These are phyloP conservation scores for Salvelinus alpinus DNA, from an alignment of 2,113 vertebrate genomes.

Conservation along the genomic window DNA sequence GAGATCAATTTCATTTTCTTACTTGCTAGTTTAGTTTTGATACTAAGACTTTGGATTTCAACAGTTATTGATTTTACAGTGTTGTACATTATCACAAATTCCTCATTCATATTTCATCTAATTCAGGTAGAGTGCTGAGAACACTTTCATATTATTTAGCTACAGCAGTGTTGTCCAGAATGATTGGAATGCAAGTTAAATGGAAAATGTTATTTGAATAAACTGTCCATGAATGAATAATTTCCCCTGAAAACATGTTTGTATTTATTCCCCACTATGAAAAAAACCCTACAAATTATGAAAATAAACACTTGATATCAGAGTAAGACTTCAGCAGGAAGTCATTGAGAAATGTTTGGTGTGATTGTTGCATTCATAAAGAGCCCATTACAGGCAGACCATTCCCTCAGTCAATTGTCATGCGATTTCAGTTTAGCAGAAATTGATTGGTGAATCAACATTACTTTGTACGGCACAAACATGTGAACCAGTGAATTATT, in stretches of 20 bases:
- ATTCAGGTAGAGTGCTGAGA: not conserved
- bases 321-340: not conserved
- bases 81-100: not conserved
- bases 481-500: not conserved
- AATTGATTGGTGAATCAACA: not conserved
- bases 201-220: not conserved
- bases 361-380: not conserved
- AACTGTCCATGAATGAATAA: not conserved
- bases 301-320: not conserved
- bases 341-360: not conserved
- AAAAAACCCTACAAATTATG: not conserved
- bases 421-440: not conserved
- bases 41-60: not conserved
- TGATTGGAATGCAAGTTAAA: not conserved
- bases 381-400: not conserved
- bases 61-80: not conserved
- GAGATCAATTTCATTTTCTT: not conserved
- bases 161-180: not conserved
- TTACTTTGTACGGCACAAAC: not conserved
- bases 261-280: not conserved
- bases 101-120: not conserved
- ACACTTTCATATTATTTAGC: not conserved
- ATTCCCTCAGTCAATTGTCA: not conserved
- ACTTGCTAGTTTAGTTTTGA: not conserved
- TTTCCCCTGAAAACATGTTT: not conserved